A percentile compares a stretch with the other conserved stretches of the same genome.
These are phyloP conservation scores for Congeria kusceri DNA, from an alignment of 2,888 invertebrate genomes.

Conservation along the genomic window DNA sequence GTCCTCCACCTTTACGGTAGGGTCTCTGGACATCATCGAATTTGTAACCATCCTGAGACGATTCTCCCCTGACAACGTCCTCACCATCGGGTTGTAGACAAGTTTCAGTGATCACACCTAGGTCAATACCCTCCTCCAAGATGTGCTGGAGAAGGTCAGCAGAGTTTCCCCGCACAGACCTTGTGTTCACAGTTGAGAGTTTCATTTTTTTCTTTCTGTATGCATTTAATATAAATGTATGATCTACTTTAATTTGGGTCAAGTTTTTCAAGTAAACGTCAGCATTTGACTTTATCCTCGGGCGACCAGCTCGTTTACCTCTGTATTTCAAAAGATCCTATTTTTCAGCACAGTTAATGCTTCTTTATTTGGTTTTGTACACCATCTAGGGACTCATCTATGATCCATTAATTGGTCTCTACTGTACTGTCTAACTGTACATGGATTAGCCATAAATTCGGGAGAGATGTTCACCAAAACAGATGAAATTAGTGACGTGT, in stretches of 20 bases:
- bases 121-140: slow-evolving; percentile 15
- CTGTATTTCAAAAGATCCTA: slow-evolving; percentile 10
- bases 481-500: too few relatives aligned
- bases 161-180: slow-evolving; percentile 12
- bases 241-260: slow-evolving; percentile 4
- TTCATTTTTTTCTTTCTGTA: slow-evolving; percentile 9
- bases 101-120: slow-evolving; percentile 14
- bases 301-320: slow-evolving; percentile 15
- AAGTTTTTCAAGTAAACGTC: background rate
- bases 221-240: slow-evolving; percentile 7
- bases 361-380: slow-evolving; percentile 6
- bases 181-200: slow-evolving; percentile 12
- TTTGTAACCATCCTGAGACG: too few relatives aligned
- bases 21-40: slow-evolving; percentile 32
- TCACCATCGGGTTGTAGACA: slow-evolving; percentile 12
- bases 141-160: slow-evolving; percentile 32
- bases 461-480: too few relatives aligned
- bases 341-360: slow-evolving; percentile 1
- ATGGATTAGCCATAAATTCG: background rate
- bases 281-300: slow-evolving; percentile 13
- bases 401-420: slow-evolving; percentile 9
- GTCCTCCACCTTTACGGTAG: slow-evolving; percentile 29
- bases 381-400: background rate
- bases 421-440: background rate
- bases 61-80: slow-evolving; percentile 7